Percentiles rank a stretch among this genome's conserved stretches.
phyloP scores from a whole-genome alignment of 2,888 invertebrate genomes.

The Timema podura region DNA sequence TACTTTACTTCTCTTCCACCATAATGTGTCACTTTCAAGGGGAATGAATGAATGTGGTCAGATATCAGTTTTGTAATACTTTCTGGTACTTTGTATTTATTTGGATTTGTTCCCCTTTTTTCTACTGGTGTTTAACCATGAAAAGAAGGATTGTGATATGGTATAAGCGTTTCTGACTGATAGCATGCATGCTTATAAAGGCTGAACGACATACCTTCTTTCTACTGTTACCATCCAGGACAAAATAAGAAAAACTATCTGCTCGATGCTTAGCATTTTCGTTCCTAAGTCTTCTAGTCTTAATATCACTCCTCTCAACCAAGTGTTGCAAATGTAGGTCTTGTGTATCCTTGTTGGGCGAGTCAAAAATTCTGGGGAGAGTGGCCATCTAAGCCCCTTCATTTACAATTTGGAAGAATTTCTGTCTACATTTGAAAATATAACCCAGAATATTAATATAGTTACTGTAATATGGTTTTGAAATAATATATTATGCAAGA shows the following conservation, averaged over 20 bases:
- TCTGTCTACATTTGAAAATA: constrained; percentile 4
- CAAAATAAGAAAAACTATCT: constrained; percentile 10
- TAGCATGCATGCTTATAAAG: neutral
- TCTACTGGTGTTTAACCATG: neutral
- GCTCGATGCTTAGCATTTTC: neutral
- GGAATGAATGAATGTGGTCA: constrained; percentile 4
- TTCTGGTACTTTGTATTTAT: neutral
- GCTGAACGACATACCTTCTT: neutral
- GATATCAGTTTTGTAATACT: neutral
- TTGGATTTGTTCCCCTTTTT: neutral
- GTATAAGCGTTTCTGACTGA: neutral
- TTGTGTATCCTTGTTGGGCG: neutral
- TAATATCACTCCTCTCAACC: neutral
- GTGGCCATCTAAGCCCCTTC: constrained; percentile 1
- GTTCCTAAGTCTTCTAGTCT: neutral
- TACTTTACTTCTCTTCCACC: neutral
- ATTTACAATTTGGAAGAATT: constrained; percentile 1
- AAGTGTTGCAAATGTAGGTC: neutral
- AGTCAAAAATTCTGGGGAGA: neutral
- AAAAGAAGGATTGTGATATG: neutral
- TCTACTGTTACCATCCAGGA: neutral
- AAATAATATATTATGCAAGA: too few species aligned
- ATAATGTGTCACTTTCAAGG: neutral
- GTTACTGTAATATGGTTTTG: neutral
- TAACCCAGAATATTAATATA: neutral